These are phyloP conservation scores for Oscarella lobularis DNA, from an alignment of 37 sponge, comb jelly and placozoan genomes.

Conservation along the genomic window DNA sequence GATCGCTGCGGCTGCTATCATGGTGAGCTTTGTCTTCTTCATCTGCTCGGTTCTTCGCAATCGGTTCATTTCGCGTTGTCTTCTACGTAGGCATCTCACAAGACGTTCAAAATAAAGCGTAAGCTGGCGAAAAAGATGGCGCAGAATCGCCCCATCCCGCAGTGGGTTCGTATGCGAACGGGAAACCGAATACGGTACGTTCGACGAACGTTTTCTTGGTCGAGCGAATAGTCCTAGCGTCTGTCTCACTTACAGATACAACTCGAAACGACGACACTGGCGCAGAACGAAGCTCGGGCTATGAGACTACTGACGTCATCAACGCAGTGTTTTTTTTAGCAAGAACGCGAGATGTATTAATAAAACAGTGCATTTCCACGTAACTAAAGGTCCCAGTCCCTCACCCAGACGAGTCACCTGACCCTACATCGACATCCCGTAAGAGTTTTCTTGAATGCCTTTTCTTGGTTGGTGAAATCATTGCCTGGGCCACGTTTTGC, in stretches of 20 bases:
- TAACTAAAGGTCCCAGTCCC: no score
- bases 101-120: constrained; percentile 75
- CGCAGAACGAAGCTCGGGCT: constrained; percentile 50
- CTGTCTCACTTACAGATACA: constrained; percentile 30
- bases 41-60: neutral
- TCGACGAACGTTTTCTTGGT: neutral
- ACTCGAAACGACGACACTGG: constrained; percentile 70
- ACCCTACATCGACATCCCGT: no score
- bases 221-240: neutral
- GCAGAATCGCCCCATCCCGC: constrained; percentile 92
- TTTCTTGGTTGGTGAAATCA: no score
- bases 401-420: no score
- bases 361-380: no score
- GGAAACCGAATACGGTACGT: constrained; percentile 66
- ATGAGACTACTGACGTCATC: no score
- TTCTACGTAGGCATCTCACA: constrained; percentile 66
- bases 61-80: neutral
- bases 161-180: constrained; percentile 92
- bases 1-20: neutral
- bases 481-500: no score
- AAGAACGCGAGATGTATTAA: no score
- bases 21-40: constrained; percentile 3
- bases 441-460: no score
- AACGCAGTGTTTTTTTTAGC: no score
- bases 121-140: constrained; percentile 67